Base-by-base conservation (phyloP, 30 jellyfish, hydroid and myxozoan genomes). In the Aurelia sp. region DNA sequence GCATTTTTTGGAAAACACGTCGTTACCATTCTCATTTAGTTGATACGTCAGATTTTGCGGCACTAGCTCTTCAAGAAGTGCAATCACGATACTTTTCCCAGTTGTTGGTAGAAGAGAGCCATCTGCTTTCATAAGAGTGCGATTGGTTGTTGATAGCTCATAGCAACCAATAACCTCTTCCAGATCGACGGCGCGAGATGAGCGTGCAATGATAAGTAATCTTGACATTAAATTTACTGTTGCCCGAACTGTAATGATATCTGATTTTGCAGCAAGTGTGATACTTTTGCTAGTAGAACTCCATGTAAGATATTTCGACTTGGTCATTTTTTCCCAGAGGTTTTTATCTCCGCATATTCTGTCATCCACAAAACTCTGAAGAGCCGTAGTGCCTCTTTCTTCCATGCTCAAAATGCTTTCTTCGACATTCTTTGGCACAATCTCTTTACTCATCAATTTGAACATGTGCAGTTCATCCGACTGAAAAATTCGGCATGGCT, bases 351-450 rank as follows among this genome's bases (percentile, higher is more conserved):
- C 77, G 48, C 77, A 66, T 66, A 66, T 66, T 27, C 77, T 27
- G 77, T 66, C 59, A 66, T 66, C 77, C 55, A 66, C 77, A 57
- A 66, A 27, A 66, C 77, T 27, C 77, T 22, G 77, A 33, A 66
- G 20, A 61, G 71, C 71, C 15, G 71, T 61, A 61, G 71, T 61
- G 8, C 71, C 71, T 5, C 71, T 9, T 13, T 61, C 15, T 61
- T 61, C 71, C 71, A 61, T 61, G 15, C 71, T 61, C 71, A 61
- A 61, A 13, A 13, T 61, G 35, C 31, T 61, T 61, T 61, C 71
- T 44, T 44, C 55, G 55, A 44, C 55, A 8, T 44, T 44, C 15
- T 44, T 44, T 44, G 16, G 55, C 55, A 4, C 55, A 44, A 44
- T 44, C 55, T 44, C 55, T 44, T 44, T 44, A 8, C 55, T 44